Base-by-base conservation (phyloP, 2,113 vertebrate genomes). In the Hippocampus abdominalis region DNA sequence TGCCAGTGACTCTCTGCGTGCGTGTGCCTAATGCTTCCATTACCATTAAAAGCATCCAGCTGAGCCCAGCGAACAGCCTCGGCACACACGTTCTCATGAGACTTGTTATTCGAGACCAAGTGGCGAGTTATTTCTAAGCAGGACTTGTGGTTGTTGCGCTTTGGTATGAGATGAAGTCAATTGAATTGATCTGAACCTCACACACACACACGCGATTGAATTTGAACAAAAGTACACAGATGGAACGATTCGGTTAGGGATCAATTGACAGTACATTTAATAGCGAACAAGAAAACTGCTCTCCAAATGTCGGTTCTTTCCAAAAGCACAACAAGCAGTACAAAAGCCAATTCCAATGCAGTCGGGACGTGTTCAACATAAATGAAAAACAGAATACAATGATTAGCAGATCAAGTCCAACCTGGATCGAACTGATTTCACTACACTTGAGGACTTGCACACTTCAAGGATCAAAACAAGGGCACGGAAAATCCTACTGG, bases 1-100 rank as follows among this genome's bases (percentile, higher is more conserved):
- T 32, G 5, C 32, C 57, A 20, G 18, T 29, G 16, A 60, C 32
- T 60, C 27, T 64, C 2, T 66, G 64, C 66, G 61, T 68, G 69
- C 74, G 76, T 75, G 78, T 69, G 68, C 76, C 76, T 84, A 74
- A 84, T 79, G 75, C 62, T 16, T 72, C 69, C 71, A 84, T 73
- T 82, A 82, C 78, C 80, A 80, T 84, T 84, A 86, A 80, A 80
- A 70, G 60, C 71, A 71, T 75, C 84, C 81, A 82, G 82, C 84
- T 84, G 82, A 80, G 84, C 79, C 77, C 81, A 56, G 53, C 48
- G 42, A 77, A 70, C 62, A n/a, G 64, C 56, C 60, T 68, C 75
- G 72, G 67, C 64, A 23, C 62, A 65, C 66, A 23, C 25, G 56
- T 53, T 66, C 70, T 60, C 66, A 72, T n/a, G 61, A 39, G 36